Evolutionary conservation across 2,113 vertebrate genomes (phyloP).

Genomic region (Thamnaconus septentrionalis): DNA sequence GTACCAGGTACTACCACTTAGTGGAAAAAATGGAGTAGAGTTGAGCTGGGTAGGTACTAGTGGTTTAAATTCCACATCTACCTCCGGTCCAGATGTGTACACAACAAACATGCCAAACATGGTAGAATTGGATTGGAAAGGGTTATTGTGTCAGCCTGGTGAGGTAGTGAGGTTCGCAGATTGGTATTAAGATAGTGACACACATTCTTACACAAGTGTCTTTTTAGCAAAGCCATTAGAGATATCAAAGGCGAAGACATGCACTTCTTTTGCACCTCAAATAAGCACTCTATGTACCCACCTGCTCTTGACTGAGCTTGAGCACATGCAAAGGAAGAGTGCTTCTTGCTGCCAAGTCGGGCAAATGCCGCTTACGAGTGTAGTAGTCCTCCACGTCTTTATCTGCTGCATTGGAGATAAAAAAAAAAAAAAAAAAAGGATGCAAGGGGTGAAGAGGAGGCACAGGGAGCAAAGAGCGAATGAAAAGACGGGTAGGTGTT

Average conservation of each 20-base stretch:
- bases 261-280: constrained; percentile 20
- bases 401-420: constrained; percentile 80
- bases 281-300: constrained; percentile 49
- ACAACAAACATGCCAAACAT: no score
- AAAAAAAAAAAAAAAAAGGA: not conserved
- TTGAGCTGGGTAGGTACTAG: no score
- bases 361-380: constrained; percentile 90
- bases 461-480: constrained; percentile 10
- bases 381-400: constrained; percentile 98
- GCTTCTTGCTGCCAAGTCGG: constrained; percentile 90
- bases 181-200: no score
- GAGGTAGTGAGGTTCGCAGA: no score
- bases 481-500: constrained; percentile 10
- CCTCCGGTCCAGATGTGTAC: no score
- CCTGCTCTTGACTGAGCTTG: constrained; percentile 90
- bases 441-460: constrained; percentile 23
- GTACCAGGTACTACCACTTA: no score
- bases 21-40: no score
- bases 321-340: constrained; percentile 96
- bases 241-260: constrained; percentile 8
- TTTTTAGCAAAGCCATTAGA: not conserved
- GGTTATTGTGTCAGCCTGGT: no score
- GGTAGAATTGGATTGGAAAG: no score
- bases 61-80: no score
- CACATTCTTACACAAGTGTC: no score